A percentile compares a stretch with the other conserved stretches of the same genome.
Evolutionary conservation across 2,797 vertebrate genomes (phyloP).

Genomic region (Notoglanidium macrostoma): DNA sequence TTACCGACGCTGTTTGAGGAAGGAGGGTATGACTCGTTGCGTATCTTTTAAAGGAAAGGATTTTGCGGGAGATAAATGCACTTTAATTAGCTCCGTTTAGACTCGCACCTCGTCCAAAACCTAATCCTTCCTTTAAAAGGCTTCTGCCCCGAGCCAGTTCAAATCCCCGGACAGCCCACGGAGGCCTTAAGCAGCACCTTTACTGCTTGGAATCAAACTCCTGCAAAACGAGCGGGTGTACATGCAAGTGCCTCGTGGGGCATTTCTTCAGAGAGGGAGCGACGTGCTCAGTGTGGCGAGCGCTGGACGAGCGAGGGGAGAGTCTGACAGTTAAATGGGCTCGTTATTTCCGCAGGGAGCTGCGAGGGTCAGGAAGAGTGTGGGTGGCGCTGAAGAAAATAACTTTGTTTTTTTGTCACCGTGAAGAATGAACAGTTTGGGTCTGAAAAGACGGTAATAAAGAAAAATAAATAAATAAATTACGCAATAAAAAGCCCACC

Average conservation of each 20-base stretch:
- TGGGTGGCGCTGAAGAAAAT: neutral
- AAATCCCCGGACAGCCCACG: neutral
- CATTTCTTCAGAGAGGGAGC: neutral
- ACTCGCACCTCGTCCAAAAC: neutral
- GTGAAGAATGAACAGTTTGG: neutral
- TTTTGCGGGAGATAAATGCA: neutral
- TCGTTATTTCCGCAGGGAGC: conserved; percentile 1
- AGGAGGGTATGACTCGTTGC: neutral
- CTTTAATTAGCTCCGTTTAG: neutral
- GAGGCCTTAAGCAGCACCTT: neutral
- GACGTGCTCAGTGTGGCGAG: neutral
- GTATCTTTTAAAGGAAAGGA: neutral
- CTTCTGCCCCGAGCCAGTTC: neutral
- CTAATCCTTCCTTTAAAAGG: neutral
- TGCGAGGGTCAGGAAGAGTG: neutral
- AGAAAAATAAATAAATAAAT: no score
- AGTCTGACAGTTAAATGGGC: neutral
- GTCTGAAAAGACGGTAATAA: no score
- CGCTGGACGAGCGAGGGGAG: neutral
- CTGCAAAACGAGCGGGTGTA: neutral
- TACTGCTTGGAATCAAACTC: neutral
- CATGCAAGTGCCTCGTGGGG: neutral
- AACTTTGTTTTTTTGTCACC: neutral
- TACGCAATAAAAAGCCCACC: no score
- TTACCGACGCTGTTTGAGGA: neutral